Conservation (phyloP, 1,140 invertebrate species). For the Apis florea region DNA sequence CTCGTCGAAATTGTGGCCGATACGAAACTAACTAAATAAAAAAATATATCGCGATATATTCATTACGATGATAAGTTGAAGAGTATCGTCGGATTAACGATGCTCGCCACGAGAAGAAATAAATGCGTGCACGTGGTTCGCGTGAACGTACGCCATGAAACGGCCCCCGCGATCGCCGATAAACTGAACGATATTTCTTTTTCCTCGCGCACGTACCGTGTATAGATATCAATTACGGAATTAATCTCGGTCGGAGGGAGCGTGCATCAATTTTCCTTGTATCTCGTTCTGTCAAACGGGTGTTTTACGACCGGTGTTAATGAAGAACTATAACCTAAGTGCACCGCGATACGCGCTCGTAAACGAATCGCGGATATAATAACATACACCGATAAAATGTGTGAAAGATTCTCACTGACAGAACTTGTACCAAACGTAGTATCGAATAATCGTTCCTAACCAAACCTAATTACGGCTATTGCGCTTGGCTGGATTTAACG, state of each 20-base stretch:
- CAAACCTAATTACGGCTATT: background rate
- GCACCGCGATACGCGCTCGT: slow-evolving; percentile 31
- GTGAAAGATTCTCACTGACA: background rate
- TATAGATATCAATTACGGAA: slow-evolving; percentile 53
- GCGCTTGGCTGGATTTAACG: background rate
- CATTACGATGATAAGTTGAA: background rate
- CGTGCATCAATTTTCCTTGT: slow-evolving; percentile 50
- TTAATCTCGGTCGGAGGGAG: slow-evolving; percentile 33
- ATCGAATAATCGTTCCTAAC: slow-evolving; percentile 23
- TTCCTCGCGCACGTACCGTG: background rate
- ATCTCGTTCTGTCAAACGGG: slow-evolving; percentile 48
- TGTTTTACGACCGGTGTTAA: slow-evolving; percentile 47
- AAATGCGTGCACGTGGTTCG: slow-evolving; percentile 46
- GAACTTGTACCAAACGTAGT: slow-evolving; percentile 39
- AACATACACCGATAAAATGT: slow-evolving; percentile 42
- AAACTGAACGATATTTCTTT: slow-evolving; percentile 43
- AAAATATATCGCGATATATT: background rate
- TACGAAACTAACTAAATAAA: background rate
- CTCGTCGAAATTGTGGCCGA: too few relatives aligned
- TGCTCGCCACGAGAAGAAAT: background rate
- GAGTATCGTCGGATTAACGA: background rate
- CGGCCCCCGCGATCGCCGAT: slow-evolving; percentile 30
- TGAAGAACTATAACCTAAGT: slow-evolving; percentile 45
- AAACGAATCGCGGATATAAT: slow-evolving; percentile 9
- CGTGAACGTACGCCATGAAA: slow-evolving; percentile 43